Base-by-base conservation (phyloP, 2,797 vertebrate species). In the Delichon dasypus region DNA sequence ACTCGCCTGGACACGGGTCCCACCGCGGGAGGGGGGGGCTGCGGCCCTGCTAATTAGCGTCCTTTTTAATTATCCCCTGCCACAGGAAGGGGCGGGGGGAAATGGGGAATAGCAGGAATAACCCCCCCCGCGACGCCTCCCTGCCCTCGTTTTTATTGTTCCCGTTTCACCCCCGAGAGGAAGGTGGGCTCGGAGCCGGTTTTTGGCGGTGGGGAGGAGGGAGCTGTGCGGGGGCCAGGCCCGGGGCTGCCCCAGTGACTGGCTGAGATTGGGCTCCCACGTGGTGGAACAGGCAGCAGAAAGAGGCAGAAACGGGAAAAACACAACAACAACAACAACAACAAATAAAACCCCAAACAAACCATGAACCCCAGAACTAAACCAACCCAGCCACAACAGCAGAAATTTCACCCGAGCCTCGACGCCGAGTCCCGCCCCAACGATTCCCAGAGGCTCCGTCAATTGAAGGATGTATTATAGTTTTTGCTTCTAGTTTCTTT, bases 401-500 rank as follows among this genome's bases (percentile, higher is more conserved):
- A 75, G 72, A 70, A 90, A 70, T 88, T 51, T 65, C 42, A 71
- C 82, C 79, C 9, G 42, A 89, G 91, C 78, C 92, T 90, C 67
- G 7, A 20, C 5, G 3, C 73, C 50, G 57, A 81, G 80, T 66
- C 88, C 75, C 62, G 45, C 55, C 93, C 92, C 79, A 70, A 45
- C 12, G 22, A 78, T 86, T 57, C 89, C 89, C 60, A 40, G 92
- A 91, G 90, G 94, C 94, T 87, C 92, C 74, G 30, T 82, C 89
- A 88, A 65, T 85, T 93, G 95, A 92, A 97, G 97, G 97, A 97
- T 98, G 97, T 98, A 98, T 96, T 95, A 98, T 97, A 98, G 97
- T 97, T 98, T 98, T 98, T 98, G 97, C 98, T 98, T 97, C 98
- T 98, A 98, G 97, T 97, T 98, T 98, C 98, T 98, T 97, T 98